Evolutionary conservation across 2,113 vertebrate species (phyloP), one percentile per base, ranked within the genome.

Genomic region (Theropithecus gelada): DNA sequence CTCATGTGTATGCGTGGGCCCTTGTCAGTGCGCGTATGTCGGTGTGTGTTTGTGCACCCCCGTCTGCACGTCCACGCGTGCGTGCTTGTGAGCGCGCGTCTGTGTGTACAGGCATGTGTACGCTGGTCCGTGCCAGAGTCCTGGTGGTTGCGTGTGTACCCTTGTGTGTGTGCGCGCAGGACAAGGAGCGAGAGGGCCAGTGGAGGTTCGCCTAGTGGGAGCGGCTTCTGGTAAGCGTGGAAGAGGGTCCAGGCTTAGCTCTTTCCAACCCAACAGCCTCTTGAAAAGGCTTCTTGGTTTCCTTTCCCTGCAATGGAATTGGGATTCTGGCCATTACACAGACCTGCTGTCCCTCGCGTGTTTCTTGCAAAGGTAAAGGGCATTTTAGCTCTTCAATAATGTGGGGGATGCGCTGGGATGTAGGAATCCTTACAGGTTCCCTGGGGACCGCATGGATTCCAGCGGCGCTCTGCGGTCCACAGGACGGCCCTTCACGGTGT

Each of bases 341-440:
- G 32, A 11, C 87, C 9, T 3, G 5, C 25, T 25, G 14, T 20
- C 20, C 18, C 5, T 64, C 59, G 4, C 2, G 30, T 20, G 59
- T 38, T 68, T 73, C 73, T 43, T n/a, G 80, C 40, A 4, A 32
- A 73, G 38, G 73, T 38, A 35, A 45, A 23, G 70, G 61, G 48
- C 50, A 2, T 48, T 52, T 52, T 4, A 13, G 57, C 43, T 43
- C 40, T 13, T 43, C 22, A 13, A 7, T 0, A 35, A 11, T 10
- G 3, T 48, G 0, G 0, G 4, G 55, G 43, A 6, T 11, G 86
- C 5, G 2, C 64, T 4, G 30, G 43, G 30, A 1, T 2, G 8
- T 7, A 43, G 50, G 6, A 8, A 0, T 16, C 18, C 10, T 35
- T 12, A 8, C 76, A 55, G 5, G 68, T 18, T 90, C 45, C 20